Evolutionary conservation across 2,797 vertebrate genomes (phyloP), one percentile per base, ranked within the genome.

Genomic region (Etheostoma perlongum): DNA sequence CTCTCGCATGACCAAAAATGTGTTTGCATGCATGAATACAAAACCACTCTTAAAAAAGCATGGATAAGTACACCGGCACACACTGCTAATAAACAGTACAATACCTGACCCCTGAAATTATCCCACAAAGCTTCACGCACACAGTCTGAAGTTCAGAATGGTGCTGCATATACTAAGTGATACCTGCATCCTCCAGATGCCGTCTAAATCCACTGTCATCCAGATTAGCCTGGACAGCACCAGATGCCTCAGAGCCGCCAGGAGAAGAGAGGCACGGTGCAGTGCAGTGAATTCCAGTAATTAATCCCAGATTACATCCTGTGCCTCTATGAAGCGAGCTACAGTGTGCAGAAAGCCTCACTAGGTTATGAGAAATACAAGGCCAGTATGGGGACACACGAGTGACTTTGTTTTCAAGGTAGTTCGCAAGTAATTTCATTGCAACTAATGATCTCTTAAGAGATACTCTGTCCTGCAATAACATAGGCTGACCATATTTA

Each of bases 281-380:
- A 15, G 66, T 57, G 79, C 85, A 68, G 71, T 82, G 87, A 92
- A 90, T 91, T 90, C 84, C 89, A 66, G 82, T 93, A 94, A 95
- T 94, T 92, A 94, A 94, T 94, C 93, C 89, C 89, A 92, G 87
- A 93, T 93, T 94, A 93, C 93, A 93, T 90, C 85, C 84, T 79
- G 77, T 74, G 86, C 81, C 83, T 86, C 87, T 79, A 88, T 91
- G 88, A 91, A 59, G 77, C 21, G 25, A 81, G 88, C 81, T 64
- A 11, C 65, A 78, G 80, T 66, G 71, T 75, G 79, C 67, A 57
- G 74, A 81, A 83, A 80, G 65, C 61, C 70, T 83, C 78, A 23
- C 51, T 21, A 49, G 57, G 55, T 68, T 74, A 69, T 8, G 72
- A 78, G 76, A 73, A 86, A 78, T 75, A 63, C 42, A 21, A 54